phyloP scores from a whole-genome alignment of 2,797 vertebrate genomes.

The Acanthornis magna region DNA sequence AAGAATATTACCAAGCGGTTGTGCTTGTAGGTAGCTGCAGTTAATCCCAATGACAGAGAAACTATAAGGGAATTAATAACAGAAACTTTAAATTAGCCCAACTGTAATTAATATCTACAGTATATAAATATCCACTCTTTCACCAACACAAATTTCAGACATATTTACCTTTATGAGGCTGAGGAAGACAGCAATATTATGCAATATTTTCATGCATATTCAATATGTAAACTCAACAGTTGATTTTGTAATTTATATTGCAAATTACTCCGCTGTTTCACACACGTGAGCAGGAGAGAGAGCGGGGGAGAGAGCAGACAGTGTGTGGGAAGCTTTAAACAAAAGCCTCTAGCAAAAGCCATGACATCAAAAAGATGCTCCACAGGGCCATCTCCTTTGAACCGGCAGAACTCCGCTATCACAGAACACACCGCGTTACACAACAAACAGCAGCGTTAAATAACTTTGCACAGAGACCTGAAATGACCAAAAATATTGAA shows the following conservation, averaged over 20 bases:
- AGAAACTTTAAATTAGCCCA: conserved; percentile 66
- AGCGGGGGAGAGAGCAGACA: background rate
- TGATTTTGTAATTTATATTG: conserved; percentile 64
- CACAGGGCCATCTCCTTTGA: conserved; percentile 65
- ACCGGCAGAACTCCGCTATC: conserved; percentile 45
- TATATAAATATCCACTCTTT: conserved; percentile 58
- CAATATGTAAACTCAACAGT: conserved; percentile 46
- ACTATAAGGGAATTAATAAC: conserved; percentile 61
- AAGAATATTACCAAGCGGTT: conserved; percentile 32
- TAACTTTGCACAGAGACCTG: conserved; percentile 40
- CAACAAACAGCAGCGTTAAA: conserved; percentile 51
- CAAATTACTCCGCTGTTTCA: conserved; percentile 46
- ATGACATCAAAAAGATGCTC: conserved; percentile 48
- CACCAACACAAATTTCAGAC: conserved; percentile 34
- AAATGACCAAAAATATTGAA: conserved; percentile 56
- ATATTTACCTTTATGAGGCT: conserved; percentile 54
- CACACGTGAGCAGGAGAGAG: background rate
- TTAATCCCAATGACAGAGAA: conserved; percentile 45
- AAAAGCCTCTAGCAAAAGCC: conserved; percentile 56
- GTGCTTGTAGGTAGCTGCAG: conserved; percentile 29
- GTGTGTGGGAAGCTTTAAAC: conserved; percentile 45
- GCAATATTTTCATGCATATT: conserved; percentile 59
- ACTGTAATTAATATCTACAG: conserved; percentile 65
- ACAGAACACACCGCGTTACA: conserved; percentile 32
- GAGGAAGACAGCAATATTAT: conserved; percentile 11